A percentile compares a stretch with the other conserved stretches of the same genome.
Conservation (phyloP, 1,140 invertebrate genomes). For the Trichoplusia ni region DNA sequence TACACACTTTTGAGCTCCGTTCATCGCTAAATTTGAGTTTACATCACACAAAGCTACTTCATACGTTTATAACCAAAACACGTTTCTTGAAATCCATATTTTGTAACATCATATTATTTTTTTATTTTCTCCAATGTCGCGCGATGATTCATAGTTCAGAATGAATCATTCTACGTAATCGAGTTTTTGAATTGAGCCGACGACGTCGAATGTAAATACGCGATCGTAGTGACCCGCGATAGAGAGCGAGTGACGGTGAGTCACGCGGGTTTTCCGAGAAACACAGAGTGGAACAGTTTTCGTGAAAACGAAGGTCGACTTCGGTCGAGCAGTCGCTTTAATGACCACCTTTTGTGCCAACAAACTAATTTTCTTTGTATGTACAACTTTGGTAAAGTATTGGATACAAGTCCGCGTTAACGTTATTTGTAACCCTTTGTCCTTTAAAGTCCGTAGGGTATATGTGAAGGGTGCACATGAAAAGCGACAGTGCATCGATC, state of each 20-base stretch:
- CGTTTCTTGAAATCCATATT: not conserved
- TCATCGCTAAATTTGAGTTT: too few species aligned
- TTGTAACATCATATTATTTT: constrained; percentile 7
- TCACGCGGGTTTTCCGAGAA: constrained; percentile 80
- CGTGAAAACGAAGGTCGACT: constrained; percentile 72
- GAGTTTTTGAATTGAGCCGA: constrained; percentile 76
- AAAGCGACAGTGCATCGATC: constrained; percentile 46
- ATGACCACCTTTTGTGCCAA: constrained; percentile 37
- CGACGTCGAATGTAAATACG: constrained; percentile 69
- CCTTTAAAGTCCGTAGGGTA: constrained; percentile 28
- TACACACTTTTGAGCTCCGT: too few species aligned
- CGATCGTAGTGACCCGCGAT: constrained; percentile 72
- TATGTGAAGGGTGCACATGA: constrained; percentile 39
- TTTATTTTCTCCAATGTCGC: constrained; percentile 61
- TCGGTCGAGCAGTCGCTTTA: constrained; percentile 33
- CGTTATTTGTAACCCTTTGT: constrained; percentile 41
- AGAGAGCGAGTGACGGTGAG: constrained; percentile 66
- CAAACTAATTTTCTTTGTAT: constrained; percentile 41
- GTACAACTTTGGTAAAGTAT: constrained; percentile 18
- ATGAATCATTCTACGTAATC: constrained; percentile 77
- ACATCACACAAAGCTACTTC: not conserved
- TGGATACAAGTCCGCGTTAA: not conserved
- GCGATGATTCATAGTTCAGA: constrained; percentile 70
- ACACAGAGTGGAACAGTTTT: constrained; percentile 64
- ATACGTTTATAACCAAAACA: not conserved